Evolutionary conservation across 2,113 vertebrate genomes (phyloP), one percentile per base, ranked within the genome.

Genomic region (Uria aalge): DNA sequence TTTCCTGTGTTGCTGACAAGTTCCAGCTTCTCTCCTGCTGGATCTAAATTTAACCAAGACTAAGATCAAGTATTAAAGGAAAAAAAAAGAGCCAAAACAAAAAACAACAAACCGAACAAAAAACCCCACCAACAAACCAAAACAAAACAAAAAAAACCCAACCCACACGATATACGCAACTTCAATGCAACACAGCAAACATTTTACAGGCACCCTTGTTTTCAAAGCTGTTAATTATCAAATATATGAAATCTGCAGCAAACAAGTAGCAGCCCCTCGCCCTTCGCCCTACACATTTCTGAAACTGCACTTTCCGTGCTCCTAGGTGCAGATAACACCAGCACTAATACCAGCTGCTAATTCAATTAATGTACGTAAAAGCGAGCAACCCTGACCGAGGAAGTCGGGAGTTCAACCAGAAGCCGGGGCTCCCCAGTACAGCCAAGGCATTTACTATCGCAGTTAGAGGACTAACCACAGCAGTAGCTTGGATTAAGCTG

Each of bases 1-100:
- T 93, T 97, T 97, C 92, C 94, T 95, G 67, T 74, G 80, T 3
- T 69, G 67, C 93, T 96, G 97, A 97, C 90, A 72, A 94, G 94
- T 92, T 96, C 73, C 93, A 97, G 93, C 94, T 96, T 89, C 92
- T 94, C 86, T 94, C 88, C 59, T 72, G 77, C 38, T 91, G 71
- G 11, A 92, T 68, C 91, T 78, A 94, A 92, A 94, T 94, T 96
- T 95, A 97, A 80, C 48, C 76, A 86, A 91, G 77, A 76, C 64
- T 60, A 63, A 71, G 50, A 76, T 8, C 0, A 1, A 89, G 57
- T 29, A 43, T 18, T 38, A 12, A 20, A 26, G 60, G 60, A 29
- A 45, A 20, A 36, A 57, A 24, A 36, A 60, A 62, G n/a, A n/a
- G 3, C 15, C 2, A 38, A 81, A 91, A 8, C 1, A 19, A 52